These are phyloP conservation scores for Gouania willdenowi DNA, from an alignment of 2,797 vertebrate genomes.

Conservation along the genomic window DNA sequence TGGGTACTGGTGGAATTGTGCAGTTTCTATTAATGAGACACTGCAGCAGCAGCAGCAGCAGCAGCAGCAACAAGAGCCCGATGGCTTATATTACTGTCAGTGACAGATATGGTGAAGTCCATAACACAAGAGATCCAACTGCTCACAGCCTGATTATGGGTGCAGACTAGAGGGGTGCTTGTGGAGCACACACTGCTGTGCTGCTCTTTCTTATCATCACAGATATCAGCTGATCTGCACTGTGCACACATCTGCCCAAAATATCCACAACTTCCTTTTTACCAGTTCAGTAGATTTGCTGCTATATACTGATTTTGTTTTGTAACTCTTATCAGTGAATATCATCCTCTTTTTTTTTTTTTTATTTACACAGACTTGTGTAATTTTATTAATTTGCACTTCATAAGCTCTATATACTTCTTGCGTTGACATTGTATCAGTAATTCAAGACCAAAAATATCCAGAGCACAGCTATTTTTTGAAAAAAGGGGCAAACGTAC, in stretches of 20 bases:
- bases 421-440: no score
- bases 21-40: constrained; percentile 19
- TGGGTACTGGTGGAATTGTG: constrained; percentile 28
- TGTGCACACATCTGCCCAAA: constrained; percentile 4
- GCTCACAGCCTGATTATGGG: constrained; percentile 32
- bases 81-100: constrained; percentile 50
- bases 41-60: no score
- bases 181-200: constrained; percentile 30
- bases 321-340: no score
- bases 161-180: constrained; percentile 11
- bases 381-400: no score
- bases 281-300: neutral
- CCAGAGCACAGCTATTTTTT: no score
- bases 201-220: constrained; percentile 43
- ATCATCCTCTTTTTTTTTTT: neutral
- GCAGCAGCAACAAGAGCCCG: constrained; percentile 12
- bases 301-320: no score
- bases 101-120: constrained; percentile 54
- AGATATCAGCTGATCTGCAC: constrained; percentile 32
- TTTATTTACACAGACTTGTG: neutral
- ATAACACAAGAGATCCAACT: constrained; percentile 30
- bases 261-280: constrained; percentile 10
- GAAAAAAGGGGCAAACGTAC: no score
- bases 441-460: no score
- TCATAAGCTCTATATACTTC: no score